A percentile compares a stretch with the other conserved stretches of the same genome.
Evolutionary conservation across 2,888 invertebrate species (phyloP).

Genomic region (Cabera pusaria): DNA sequence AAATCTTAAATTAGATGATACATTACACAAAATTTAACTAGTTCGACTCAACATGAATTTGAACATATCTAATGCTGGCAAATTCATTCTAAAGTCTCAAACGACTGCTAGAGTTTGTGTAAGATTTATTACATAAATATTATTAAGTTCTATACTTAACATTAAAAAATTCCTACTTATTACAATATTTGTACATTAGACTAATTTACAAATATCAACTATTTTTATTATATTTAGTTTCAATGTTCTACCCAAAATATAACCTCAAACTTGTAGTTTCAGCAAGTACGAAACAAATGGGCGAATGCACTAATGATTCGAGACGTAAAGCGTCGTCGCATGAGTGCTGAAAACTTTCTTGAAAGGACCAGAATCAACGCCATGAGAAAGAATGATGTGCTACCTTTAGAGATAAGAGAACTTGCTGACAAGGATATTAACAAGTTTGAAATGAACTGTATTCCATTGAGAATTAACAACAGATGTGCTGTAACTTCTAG

Average conservation of each 20-base stretch:
- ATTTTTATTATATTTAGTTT: too few species aligned
- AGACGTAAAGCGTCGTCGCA: constrained; percentile 92
- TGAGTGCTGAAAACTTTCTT: constrained; percentile 88
- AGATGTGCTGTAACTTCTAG: constrained; percentile 95
- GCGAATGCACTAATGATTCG: constrained; percentile 92
- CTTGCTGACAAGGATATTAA: constrained; percentile 89
- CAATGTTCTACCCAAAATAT: too few species aligned
- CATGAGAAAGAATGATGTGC: constrained; percentile 91
- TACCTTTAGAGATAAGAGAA: constrained; percentile 92
- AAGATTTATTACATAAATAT: too few species aligned
- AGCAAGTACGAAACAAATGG: constrained; percentile 90
- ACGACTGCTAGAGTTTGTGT: constrained; percentile 62
- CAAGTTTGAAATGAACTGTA: constrained; percentile 90
- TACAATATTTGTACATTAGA: too few species aligned
- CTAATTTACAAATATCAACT: too few species aligned
- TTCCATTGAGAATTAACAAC: constrained; percentile 84
- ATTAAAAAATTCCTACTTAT: too few species aligned
- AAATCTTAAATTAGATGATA: too few species aligned
- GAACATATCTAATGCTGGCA: constrained; percentile 52
- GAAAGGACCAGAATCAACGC: constrained; percentile 92
- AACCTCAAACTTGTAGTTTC: constrained; percentile 71
- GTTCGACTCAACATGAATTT: constrained; percentile 65
- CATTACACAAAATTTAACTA: too few species aligned
- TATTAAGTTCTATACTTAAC: too few species aligned
- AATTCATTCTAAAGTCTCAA: constrained; percentile 69